Percentiles rank a stretch among this genome's conserved stretches.
phyloP scores from a whole-genome alignment of 1,140 invertebrate genomes.

The Bombus soroeensis region DNA sequence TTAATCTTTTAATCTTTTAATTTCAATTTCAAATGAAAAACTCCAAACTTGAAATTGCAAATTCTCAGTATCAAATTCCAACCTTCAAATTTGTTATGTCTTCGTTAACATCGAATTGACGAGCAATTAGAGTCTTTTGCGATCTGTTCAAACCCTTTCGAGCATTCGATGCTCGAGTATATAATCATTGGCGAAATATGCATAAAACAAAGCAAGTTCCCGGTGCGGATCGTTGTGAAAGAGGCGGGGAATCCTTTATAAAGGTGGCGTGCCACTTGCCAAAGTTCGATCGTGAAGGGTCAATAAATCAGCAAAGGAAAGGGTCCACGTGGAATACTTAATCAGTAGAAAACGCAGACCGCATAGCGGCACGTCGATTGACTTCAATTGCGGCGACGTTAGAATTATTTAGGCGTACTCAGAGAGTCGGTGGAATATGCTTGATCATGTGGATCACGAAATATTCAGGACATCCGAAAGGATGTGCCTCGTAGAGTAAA shows the following conservation, averaged over 20 bases:
- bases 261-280: constrained; percentile 32
- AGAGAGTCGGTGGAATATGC: neutral
- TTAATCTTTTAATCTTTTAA: neutral
- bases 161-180: neutral
- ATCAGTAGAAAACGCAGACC: constrained; percentile 55
- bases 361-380: constrained; percentile 55
- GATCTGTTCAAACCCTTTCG: neutral
- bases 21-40: neutral
- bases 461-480: constrained; percentile 37
- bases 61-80: neutral
- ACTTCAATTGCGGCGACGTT: constrained; percentile 45
- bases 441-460: constrained; percentile 58
- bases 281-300: constrained; percentile 4
- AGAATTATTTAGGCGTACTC: constrained; percentile 57
- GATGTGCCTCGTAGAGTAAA: constrained; percentile 20
- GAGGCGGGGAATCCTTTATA: constrained; percentile 25
- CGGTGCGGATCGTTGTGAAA: neutral
- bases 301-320: constrained; percentile 44
- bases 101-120: neutral
- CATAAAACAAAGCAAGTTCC: neutral
- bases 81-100: neutral
- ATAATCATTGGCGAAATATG: neutral
- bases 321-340: constrained; percentile 59
- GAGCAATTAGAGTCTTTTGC: neutral
- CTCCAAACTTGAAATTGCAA: neutral